Evolutionary conservation across 2,888 invertebrate species (phyloP), one percentile per base, ranked within the genome.

Genomic region (Asteroscopus sphinx): DNA sequence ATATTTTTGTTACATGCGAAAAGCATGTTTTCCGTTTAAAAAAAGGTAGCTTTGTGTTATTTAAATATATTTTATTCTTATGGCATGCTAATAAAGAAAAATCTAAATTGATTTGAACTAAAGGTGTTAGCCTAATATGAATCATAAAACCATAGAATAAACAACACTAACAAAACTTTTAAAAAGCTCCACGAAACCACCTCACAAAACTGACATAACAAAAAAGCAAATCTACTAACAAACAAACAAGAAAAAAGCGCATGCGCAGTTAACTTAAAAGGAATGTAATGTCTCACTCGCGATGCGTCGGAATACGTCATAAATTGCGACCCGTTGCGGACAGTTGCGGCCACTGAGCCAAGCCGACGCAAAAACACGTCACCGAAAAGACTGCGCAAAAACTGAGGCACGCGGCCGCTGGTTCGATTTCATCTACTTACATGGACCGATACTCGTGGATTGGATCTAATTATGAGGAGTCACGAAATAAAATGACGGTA

Each of bases 271-370:
- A 64, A 51, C 69, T 52, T 37, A 60, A 70, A 72, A 74, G 65
- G 67, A 61, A 69, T 69, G 67, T 77, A 79, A 79, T 77, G 68
- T 79, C 76, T 79, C 74, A 77, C 80, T 79, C 68, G 42, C 42
- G 42, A 52, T 55, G 52, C 53, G 45, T 55, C 44, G 51, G 56
- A 55, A 66, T 60, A 57, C 66, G 63, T 76, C 80, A 68, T 74
- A 74, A 76, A 77, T 76, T 68, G 73, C 49, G 28, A 47, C 3
- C 21, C 21, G 46, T 70, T 70, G 65, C 45, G 9, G 53, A 62
- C n/a, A 42, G 41, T 70, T 70, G 65, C 45, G 9, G 53, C 68
- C n/a, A 63, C 61, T 68, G 73, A 63, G 41, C 40, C 70, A 46
- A 52, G 25, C 71, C 69, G 69, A 52, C 69, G 49, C 69, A 74